Evolutionary conservation across 2,797 vertebrate species (phyloP), one percentile per base, ranked within the genome.

Genomic region (Lepilemur septentrionalis): DNA sequence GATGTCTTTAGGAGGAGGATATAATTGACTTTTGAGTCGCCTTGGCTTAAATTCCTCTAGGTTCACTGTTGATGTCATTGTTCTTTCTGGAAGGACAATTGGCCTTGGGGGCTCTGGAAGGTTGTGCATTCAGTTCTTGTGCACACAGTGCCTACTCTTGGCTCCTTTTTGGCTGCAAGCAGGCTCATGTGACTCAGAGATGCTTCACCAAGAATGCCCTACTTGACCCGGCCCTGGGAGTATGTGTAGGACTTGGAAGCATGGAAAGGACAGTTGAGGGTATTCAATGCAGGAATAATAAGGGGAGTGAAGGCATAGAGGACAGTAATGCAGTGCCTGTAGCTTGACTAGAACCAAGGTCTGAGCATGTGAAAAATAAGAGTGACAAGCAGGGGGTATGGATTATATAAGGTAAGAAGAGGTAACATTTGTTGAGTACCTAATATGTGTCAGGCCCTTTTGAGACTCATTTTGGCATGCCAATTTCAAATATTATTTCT

Each of bases 401-500:
- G 57, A 25, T 59, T 89, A 69, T 69, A 89, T 8, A 48, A 84
- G 6, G 10, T 88, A 83, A 90, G 55, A 63, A 83, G 50, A 59
- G 43, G 50, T 67, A 63, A 80, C 48, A 75, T 96, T 73, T 84
- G 57, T 38, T 52, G n/a, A 96, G 35, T 61, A 78, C 10, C 85
- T 84, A 55, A 38, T 91, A 41, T 17, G 43, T 59, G 30, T 67
- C 30, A 46, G 72, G 72, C 28, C 90, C 30, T 93, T 96, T 83
- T 82, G 78, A 91, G 38, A 83, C 30, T 76, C 55, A 82, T 83
- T 96, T 73, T 84, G 20, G 48, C 63, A 90, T 52, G 32, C 14
- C 32, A 89, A 38, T 61, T 93, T 75, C 65, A 82, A 89, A 89
- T 67, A 93, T 72, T 96, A 95, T 92, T 85, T 28, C n/a, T 84